Percentiles rank a stretch among this genome's conserved stretches.
Evolutionary conservation across 2,797 vertebrate genomes (phyloP).

Genomic region (Acanthiza pusilla): DNA sequence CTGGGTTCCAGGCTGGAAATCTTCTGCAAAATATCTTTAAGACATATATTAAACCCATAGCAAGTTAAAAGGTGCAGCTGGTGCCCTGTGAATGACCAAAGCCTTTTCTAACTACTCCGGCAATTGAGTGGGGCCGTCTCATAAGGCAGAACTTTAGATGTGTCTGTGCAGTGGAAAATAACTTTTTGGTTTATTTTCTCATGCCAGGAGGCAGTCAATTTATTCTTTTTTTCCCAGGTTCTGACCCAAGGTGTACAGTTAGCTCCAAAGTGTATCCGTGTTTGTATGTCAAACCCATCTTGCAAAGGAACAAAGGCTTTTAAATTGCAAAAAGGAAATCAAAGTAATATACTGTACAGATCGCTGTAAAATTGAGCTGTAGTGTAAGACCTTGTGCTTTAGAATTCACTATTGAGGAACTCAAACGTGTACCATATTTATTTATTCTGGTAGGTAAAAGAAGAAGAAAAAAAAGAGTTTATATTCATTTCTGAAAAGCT

Average conservation of each 20-base stretch:
- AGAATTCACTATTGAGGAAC: slow-evolving; percentile 61
- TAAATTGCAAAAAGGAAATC: slow-evolving; percentile 40
- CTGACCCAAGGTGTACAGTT: slow-evolving; percentile 30
- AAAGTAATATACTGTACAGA: slow-evolving; percentile 59
- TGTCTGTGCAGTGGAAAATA: neutral
- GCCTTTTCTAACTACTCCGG: neutral
- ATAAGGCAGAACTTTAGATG: neutral
- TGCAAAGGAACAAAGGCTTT: slow-evolving; percentile 63
- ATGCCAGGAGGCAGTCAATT: neutral
- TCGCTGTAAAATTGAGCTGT: slow-evolving; percentile 69
- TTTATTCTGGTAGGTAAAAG: slow-evolving; percentile 77
- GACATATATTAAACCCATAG: neutral
- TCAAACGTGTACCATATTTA: slow-evolving; percentile 76
- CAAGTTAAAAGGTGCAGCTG: neutral
- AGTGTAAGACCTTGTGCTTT: slow-evolving; percentile 76
- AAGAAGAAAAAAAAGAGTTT: slow-evolving; percentile 49
- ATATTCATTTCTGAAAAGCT: slow-evolving; percentile 58
- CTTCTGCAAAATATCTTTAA: neutral
- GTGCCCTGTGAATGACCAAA: neutral
- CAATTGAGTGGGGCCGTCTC: neutral
- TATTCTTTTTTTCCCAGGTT: neutral
- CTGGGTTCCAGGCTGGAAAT: neutral
- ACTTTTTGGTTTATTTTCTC: slow-evolving; percentile 19
- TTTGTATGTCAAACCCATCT: slow-evolving; percentile 44
- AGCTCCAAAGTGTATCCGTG: neutral